Percentiles rank a stretch among this genome's conserved stretches.
Conservation (phyloP, 2,113 vertebrate species). For the Pseudorasbora parva region DNA sequence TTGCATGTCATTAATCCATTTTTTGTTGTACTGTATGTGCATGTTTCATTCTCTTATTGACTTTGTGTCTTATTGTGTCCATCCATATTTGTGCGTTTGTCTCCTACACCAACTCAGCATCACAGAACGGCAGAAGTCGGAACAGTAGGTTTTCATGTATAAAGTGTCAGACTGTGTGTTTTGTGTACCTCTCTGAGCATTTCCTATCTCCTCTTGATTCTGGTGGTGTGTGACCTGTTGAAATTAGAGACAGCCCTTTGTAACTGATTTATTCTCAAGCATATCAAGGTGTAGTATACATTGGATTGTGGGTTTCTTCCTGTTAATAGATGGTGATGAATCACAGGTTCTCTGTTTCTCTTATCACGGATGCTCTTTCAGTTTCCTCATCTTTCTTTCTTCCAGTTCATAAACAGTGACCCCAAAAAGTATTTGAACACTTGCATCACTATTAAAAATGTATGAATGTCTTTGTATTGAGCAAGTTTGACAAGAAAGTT, state of each 20-base stretch:
- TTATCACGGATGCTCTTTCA: background rate
- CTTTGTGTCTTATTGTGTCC: slow-evolving; percentile 50
- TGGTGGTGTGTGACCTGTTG: background rate
- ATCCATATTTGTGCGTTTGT: slow-evolving; percentile 69
- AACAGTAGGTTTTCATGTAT: slow-evolving; percentile 74
- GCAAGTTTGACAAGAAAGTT: background rate
- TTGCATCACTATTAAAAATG: background rate
- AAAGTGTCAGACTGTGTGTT: background rate
- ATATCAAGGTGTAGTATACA: background rate
- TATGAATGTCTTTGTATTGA: background rate
- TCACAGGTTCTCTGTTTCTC: background rate
- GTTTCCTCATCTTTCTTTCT: background rate
- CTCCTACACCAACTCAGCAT: slow-evolving; percentile 72
- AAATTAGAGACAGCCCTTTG: background rate
- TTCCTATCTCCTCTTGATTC: slow-evolving; percentile 15
- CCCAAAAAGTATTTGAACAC: background rate
- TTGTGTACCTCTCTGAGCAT: background rate
- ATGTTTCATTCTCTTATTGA: slow-evolving; percentile 56
- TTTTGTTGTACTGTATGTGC: slow-evolving; percentile 32
- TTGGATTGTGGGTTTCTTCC: background rate
- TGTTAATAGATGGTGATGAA: slow-evolving; percentile 12
- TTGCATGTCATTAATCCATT: slow-evolving; percentile 55
- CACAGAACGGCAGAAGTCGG: slow-evolving; percentile 74
- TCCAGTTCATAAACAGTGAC: background rate
- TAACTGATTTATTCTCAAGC: background rate